Conservation (phyloP, 1,140 invertebrate species). For the Parapsyche elsis region DNA sequence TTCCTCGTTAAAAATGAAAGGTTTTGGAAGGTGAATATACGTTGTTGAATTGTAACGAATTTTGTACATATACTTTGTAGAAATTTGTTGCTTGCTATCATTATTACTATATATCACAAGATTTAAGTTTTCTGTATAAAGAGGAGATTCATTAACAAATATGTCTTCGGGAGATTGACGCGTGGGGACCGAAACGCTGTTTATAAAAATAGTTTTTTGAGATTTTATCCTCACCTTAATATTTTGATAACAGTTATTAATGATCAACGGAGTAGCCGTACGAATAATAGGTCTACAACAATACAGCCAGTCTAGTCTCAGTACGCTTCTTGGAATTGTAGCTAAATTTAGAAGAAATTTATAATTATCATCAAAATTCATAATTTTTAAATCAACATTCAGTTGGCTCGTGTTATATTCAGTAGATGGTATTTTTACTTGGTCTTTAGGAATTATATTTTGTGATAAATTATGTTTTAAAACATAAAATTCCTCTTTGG, state of each 20-base stretch:
- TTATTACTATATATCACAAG: slow-evolving; percentile 57
- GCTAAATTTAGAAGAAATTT: slow-evolving; percentile 28
- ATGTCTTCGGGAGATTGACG: slow-evolving; percentile 61
- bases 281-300: slow-evolving; percentile 62
- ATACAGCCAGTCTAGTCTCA: slow-evolving; percentile 61
- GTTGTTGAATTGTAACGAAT: slow-evolving; percentile 62
- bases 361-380: too few relatives aligned
- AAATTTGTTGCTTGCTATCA: slow-evolving; percentile 58
- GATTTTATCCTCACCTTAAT: slow-evolving; percentile 61
- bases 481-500: slow-evolving; percentile 44
- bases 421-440: slow-evolving; percentile 32
- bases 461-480: slow-evolving; percentile 32
- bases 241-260: slow-evolving; percentile 59
- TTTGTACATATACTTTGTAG: slow-evolving; percentile 59
- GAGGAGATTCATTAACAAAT: slow-evolving; percentile 58
- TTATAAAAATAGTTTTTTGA: slow-evolving; percentile 64
- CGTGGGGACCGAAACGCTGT: slow-evolving; percentile 63
- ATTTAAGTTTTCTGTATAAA: slow-evolving; percentile 63
- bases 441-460: slow-evolving; percentile 43
- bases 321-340: slow-evolving; percentile 55
- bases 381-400: too few relatives aligned
- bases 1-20: slow-evolving; percentile 62
- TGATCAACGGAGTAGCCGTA: slow-evolving; percentile 61
- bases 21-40: slow-evolving; percentile 61
- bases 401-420: too few relatives aligned